phyloP scores from a whole-genome alignment of 2,113 vertebrate species.

The Fukomys damarensis region DNA sequence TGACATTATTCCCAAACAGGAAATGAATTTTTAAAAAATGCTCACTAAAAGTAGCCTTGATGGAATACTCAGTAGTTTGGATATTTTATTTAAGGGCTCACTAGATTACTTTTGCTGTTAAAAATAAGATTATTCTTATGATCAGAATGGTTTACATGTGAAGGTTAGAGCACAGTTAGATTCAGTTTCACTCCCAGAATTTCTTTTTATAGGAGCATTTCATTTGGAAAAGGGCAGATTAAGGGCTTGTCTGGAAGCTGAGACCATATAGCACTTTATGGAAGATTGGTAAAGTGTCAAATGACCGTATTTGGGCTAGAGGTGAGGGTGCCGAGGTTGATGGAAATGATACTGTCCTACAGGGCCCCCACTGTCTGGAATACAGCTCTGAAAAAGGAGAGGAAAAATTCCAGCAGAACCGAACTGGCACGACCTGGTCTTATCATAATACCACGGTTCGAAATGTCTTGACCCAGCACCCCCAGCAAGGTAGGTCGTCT shows the following conservation, averaged over 20 bases:
- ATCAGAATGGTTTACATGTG: not conserved
- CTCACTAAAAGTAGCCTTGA: not conserved
- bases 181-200: not conserved
- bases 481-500: constrained; percentile 85
- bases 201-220: not conserved
- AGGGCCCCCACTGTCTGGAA: not conserved
- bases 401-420: constrained; percentile 48
- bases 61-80: not conserved
- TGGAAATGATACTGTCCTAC: not conserved
- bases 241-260: not conserved
- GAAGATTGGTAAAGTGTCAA: not conserved
- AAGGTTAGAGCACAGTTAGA: not conserved
- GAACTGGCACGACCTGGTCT: constrained; percentile 3
- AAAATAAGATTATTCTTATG: not conserved
- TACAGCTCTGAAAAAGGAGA: constrained; percentile 46
- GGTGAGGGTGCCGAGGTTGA: not conserved
- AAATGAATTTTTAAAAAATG: constrained; percentile 17
- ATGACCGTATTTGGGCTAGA: not conserved
- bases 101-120: not conserved
- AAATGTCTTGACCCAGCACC: constrained; percentile 75
- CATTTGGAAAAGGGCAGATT: not conserved
- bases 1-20: not conserved
- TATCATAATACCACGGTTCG: constrained; percentile 72
- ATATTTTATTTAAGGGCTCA: not conserved
- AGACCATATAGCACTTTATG: not conserved